Base-by-base conservation (phyloP, 2,888 invertebrate species). In the Tillus elongatus region DNA sequence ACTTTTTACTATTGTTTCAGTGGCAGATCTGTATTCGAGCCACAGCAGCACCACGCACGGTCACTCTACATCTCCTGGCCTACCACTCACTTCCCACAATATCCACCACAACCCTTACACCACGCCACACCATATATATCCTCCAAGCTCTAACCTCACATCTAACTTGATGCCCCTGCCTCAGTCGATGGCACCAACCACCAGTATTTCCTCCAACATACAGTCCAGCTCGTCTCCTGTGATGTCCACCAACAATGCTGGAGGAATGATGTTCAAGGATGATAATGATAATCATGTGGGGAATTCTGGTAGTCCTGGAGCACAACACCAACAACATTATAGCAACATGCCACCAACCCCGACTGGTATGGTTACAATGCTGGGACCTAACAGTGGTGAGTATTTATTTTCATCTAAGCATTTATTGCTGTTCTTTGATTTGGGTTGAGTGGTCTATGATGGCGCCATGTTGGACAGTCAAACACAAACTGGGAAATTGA, bases 381-480 rank as follows among this genome's bases (percentile, higher is more conserved):
- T 71, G 51, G 69, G 69, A 4, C 62, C 70, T 0, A 69, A 67
- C 44, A 69, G 67, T 2, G 64, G 65, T 47, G 64, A n/a, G n/a
- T n/a, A n/a, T n/a, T n/a, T 64, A 54, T 50, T 36, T 28, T 19
- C 2, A 12, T n/a, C n/a, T n/a, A n/a, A n/a, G n/a, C n/a, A n/a
- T n/a, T n/a, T n/a, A n/a, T n/a, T n/a, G n/a, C n/a, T n/a, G n/a
- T n/a, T n/a, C n/a, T n/a, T n/a, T n/a, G n/a, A n/a, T n/a, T n/a
- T n/a, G n/a, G n/a, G n/a, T n/a, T n/a, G n/a, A n/a, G n/a, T n/a
- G n/a, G n/a, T n/a, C n/a, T n/a, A n/a, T n/a, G n/a, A n/a, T n/a
- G n/a, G n/a, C n/a, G n/a, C n/a, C n/a, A n/a, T n/a, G n/a, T n/a
- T n/a, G n/a, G n/a, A n/a, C n/a, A n/a, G n/a, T n/a, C n/a, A n/a